phyloP scores from a whole-genome alignment of 2,888 invertebrate genomes.

The Augochlorella aurata region DNA sequence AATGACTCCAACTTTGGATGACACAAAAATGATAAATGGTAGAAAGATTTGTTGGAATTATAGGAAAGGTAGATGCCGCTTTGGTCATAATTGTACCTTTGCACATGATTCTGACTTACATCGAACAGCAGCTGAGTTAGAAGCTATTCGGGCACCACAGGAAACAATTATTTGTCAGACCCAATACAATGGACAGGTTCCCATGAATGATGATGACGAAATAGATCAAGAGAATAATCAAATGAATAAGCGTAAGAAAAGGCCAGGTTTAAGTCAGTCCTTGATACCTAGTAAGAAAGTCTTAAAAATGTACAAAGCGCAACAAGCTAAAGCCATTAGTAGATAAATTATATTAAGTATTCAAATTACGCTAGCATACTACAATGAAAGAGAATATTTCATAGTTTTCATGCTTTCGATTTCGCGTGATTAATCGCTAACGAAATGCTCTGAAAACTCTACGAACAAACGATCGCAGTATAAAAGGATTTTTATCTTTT shows the following conservation, averaged over 20 bases:
- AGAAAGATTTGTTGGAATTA: constrained; percentile 97
- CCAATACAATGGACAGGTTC: constrained; percentile 72
- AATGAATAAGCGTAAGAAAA: constrained; percentile 85
- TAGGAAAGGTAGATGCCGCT: constrained; percentile 93
- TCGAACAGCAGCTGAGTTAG: constrained; percentile 85
- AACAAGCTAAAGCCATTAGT: constrained; percentile 83
- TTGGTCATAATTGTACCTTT: constrained; percentile 95
- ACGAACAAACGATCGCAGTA: constrained; percentile 13
- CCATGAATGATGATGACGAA: constrained; percentile 78
- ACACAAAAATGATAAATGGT: constrained; percentile 91
- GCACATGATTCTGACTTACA: constrained; percentile 94
- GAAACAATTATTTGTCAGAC: constrained; percentile 81
- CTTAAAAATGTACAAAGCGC: constrained; percentile 89
- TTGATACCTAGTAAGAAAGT: constrained; percentile 93
- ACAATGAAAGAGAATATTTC: constrained; percentile 30
- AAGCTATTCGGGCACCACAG: constrained; percentile 83
- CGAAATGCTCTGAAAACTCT: constrained; percentile 20
- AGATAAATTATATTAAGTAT: constrained; percentile 70
- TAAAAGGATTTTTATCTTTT: constrained; percentile 26
- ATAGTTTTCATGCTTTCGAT: constrained; percentile 30
- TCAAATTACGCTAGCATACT: constrained; percentile 19
- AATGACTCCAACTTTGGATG: constrained; percentile 89
- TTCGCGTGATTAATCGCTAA: constrained; percentile 27
- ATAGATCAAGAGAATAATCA: constrained; percentile 83
- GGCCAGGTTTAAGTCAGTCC: constrained; percentile 90